Conservation (phyloP, 2,797 vertebrate genomes). For the Arctocebus calabarensis region DNA sequence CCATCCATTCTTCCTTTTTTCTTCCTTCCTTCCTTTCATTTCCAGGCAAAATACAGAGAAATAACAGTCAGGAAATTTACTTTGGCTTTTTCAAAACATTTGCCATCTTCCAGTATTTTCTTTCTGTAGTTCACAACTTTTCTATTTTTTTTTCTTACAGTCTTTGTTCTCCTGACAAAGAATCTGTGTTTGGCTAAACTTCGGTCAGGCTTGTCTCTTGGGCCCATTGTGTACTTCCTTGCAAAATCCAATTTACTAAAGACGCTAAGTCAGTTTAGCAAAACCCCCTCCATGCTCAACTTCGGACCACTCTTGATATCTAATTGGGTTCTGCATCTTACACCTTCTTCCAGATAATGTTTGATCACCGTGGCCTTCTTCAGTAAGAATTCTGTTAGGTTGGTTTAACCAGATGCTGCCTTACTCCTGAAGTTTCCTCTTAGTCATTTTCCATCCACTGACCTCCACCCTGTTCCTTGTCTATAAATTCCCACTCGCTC, state of each 20-base stretch:
- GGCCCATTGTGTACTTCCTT: background rate
- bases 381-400: background rate
- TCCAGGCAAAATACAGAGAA: constrained; percentile 25
- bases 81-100: constrained; percentile 1
- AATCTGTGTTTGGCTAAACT: background rate
- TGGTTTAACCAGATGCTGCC: background rate
- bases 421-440: background rate
- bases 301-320: background rate
- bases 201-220: background rate
- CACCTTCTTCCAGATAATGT: background rate
- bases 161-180: background rate
- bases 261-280: background rate
- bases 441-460: background rate
- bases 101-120: background rate
- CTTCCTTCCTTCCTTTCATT: background rate
- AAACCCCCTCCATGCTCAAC: background rate
- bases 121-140: background rate
- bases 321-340: background rate
- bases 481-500: background rate
- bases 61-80: background rate
- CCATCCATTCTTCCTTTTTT: too few relatives aligned
- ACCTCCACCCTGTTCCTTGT: background rate
- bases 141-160: background rate
- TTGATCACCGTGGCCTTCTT: background rate
- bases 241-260: background rate